Evolutionary conservation across 2,797 vertebrate species (phyloP).

Genomic region (Typhlichthys subterraneus): DNA sequence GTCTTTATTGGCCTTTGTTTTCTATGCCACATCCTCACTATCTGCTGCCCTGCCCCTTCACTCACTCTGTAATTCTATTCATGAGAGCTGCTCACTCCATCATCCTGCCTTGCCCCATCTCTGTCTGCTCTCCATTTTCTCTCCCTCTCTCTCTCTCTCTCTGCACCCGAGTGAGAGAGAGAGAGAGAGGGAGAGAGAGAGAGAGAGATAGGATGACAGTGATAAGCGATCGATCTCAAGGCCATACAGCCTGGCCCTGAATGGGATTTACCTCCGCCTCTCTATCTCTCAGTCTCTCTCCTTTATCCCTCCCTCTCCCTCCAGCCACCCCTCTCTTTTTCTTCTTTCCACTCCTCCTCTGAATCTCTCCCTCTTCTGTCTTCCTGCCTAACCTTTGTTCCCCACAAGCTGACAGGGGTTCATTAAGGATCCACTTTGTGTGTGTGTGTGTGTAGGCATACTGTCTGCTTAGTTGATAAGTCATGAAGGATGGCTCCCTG

Average conservation of each 20-base stretch:
- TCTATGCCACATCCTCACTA: slow-evolving; percentile 52
- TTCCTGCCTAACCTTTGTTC: slow-evolving; percentile 63
- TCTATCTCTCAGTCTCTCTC: background rate
- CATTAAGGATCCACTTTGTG: slow-evolving; percentile 66
- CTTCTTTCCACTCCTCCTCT: slow-evolving; percentile 20
- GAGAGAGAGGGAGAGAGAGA: background rate
- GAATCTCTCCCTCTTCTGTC: slow-evolving; percentile 10
- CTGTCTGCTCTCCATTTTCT: slow-evolving; percentile 71
- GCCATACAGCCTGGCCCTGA: slow-evolving; percentile 60
- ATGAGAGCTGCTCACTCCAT: slow-evolving; percentile 67
- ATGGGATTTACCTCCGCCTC: slow-evolving; percentile 18
- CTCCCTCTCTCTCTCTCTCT: slow-evolving; percentile 49
- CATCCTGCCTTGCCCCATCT: slow-evolving; percentile 69
- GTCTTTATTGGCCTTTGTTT: slow-evolving; percentile 72
- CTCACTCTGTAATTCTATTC: slow-evolving; percentile 69
- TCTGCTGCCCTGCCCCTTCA: slow-evolving; percentile 44
- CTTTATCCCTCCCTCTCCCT: slow-evolving; percentile 26
- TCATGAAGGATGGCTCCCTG: slow-evolving; percentile 72
- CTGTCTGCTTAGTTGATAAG: slow-evolving; percentile 54
- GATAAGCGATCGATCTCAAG: slow-evolving; percentile 77
- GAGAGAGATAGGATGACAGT: slow-evolving; percentile 67
- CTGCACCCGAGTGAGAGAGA: slow-evolving; percentile 33
- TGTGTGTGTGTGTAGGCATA: slow-evolving; percentile 20
- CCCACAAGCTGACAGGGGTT: slow-evolving; percentile 68
- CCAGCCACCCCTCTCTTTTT: slow-evolving; percentile 28